These are phyloP conservation scores for Tenrec ecaudatus DNA, from an alignment of 2,113 vertebrate species.

Conservation along the genomic window DNA sequence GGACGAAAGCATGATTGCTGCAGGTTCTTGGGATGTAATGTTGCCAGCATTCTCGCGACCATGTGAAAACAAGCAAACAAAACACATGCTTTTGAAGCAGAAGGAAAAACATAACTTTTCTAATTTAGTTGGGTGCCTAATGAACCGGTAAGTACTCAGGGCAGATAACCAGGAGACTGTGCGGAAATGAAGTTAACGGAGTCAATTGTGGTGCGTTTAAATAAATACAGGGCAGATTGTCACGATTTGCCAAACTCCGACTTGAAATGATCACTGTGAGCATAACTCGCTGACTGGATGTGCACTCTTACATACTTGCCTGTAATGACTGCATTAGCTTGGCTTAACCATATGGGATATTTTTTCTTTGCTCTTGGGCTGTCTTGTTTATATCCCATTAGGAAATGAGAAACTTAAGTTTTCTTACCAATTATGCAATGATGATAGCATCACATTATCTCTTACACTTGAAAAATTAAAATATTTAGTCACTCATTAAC, in stretches of 20 bases:
- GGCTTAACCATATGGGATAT: neutral
- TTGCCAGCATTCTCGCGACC: neutral
- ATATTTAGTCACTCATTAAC: neutral
- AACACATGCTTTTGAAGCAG: conserved; percentile 40
- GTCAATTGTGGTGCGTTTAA: conserved; percentile 79
- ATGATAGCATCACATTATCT: neutral
- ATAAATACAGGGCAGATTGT: conserved; percentile 79
- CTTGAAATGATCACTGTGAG: conserved; percentile 81
- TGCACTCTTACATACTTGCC: neutral
- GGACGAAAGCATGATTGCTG: neutral
- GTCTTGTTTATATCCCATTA: conserved; percentile 4
- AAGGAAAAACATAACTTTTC: conserved; percentile 65
- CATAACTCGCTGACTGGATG: conserved; percentile 43
- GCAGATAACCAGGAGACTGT: conserved; percentile 39
- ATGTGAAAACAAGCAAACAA: neutral
- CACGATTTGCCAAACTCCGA: conserved; percentile 75
- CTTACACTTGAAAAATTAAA: conserved; percentile 1
- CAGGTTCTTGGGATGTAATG: neutral
- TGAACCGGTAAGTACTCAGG: conserved; percentile 26
- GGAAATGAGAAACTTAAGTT: conserved; percentile 44
- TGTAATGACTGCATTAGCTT: neutral
- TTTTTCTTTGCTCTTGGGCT: conserved; percentile 34
- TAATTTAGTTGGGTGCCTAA: conserved; percentile 62
- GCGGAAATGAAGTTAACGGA: conserved; percentile 79
- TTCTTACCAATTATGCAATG: conserved; percentile 38